Conservation (phyloP, 2,888 invertebrate species). For the Drosophila demipolita region DNA sequence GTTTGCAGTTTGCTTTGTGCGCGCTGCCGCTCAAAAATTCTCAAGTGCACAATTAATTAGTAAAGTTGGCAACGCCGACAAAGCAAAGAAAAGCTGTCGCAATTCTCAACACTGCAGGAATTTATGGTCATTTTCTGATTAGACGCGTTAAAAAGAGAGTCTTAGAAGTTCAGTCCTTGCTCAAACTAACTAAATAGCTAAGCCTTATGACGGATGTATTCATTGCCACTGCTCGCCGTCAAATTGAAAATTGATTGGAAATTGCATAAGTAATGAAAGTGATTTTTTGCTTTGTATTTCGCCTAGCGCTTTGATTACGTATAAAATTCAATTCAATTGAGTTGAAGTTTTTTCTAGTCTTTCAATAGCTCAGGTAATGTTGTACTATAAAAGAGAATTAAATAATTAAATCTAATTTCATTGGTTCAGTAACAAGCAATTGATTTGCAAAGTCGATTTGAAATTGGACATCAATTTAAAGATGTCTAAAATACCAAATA, state of each 20-base stretch:
- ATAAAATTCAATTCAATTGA: conserved; percentile 38
- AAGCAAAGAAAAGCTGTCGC: conserved; percentile 26
- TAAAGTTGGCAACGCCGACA: conserved; percentile 63
- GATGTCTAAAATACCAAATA: background rate
- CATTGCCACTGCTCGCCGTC: conserved; percentile 12
- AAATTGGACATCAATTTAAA: background rate
- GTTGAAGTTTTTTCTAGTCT: conserved; percentile 12
- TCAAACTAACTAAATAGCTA: conserved; percentile 48
- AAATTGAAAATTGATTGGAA: conserved; percentile 74
- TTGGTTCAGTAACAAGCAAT: background rate
- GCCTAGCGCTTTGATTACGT: conserved; percentile 29
- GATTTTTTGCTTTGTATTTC: conserved; percentile 33
- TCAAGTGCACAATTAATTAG: conserved; percentile 79
- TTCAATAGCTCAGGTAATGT: conserved; percentile 12
- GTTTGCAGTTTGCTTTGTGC: conserved; percentile 68
- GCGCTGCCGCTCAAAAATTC: conserved; percentile 69
- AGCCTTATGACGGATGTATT: conserved; percentile 29
- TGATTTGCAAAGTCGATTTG: background rate
- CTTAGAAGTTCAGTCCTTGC: conserved; percentile 27
- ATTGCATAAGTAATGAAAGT: conserved; percentile 72
- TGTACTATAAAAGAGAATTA: background rate
- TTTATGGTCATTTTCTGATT: conserved; percentile 71
- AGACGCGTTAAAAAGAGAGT: conserved; percentile 38
- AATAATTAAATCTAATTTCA: background rate
- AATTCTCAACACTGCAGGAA: conserved; percentile 39